phyloP scores from a whole-genome alignment of 2,888 invertebrate genomes.

The Magallana nippona region DNA sequence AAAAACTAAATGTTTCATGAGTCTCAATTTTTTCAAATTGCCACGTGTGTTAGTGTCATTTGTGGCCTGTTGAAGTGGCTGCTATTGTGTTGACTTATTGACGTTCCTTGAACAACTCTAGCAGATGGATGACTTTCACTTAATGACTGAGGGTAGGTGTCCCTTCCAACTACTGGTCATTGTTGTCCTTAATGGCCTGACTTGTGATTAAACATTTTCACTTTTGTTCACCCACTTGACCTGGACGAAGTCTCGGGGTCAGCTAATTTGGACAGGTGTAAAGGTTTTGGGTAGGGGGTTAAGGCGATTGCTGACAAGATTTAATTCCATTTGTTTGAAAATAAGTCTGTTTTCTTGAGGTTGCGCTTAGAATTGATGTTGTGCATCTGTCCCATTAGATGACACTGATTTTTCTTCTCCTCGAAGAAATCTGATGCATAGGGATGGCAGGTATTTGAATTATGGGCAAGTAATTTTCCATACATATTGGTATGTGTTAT shows the following conservation, averaged over 20 bases:
- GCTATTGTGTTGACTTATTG: not conserved
- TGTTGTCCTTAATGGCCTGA: not conserved
- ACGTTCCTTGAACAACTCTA: not conserved
- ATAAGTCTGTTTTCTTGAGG: not conserved
- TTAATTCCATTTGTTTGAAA: slow-evolving; percentile 12
- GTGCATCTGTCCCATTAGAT: slow-evolving; percentile 22
- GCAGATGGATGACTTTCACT: slow-evolving; percentile 27
- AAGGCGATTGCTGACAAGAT: not conserved
- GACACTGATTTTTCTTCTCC: slow-evolving; percentile 27
- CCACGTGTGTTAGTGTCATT: not conserved
- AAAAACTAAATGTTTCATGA: not conserved
- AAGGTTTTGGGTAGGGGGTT: not conserved
- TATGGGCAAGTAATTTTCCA: slow-evolving; percentile 17
- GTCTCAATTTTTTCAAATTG: not conserved
- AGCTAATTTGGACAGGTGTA: slow-evolving; percentile 35
- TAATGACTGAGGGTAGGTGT: slow-evolving; percentile 20
- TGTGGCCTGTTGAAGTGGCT: not conserved
- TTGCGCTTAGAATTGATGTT: slow-evolving; percentile 1
- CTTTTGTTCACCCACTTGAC: slow-evolving; percentile 23
- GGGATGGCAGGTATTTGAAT: slow-evolving; percentile 8
- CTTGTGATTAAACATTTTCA: slow-evolving; percentile 28
- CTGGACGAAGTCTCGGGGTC: not conserved
- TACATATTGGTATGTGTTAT: slow-evolving; percentile 6
- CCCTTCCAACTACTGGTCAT: not conserved
- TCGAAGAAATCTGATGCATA: slow-evolving; percentile 27